phyloP scores from a whole-genome alignment of 2,797 vertebrate genomes.

The Neopelma chrysocephalum region DNA sequence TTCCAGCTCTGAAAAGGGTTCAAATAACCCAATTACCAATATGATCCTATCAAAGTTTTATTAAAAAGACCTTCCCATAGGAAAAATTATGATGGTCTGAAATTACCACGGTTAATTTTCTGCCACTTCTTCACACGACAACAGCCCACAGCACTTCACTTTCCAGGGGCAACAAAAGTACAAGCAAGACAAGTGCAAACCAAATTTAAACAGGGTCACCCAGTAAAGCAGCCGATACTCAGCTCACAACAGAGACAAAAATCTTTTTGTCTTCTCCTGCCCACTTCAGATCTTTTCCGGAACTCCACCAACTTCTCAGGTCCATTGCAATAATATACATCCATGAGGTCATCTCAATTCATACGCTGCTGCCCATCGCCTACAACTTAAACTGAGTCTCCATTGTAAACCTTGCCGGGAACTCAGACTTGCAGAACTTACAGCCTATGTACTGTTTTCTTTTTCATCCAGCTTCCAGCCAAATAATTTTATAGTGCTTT shows the following conservation, averaged over 20 bases:
- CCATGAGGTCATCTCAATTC: slow-evolving; percentile 32
- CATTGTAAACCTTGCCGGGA: slow-evolving; percentile 44
- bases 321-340: slow-evolving; percentile 29
- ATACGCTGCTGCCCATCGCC: slow-evolving; percentile 12
- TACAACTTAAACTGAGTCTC: slow-evolving; percentile 45
- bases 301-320: slow-evolving; percentile 39
- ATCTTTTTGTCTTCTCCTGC: slow-evolving; percentile 60
- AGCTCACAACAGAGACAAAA: slow-evolving; percentile 27
- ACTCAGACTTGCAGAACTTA: slow-evolving; percentile 40
- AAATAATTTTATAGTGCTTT: slow-evolving; percentile 64
- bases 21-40: not conserved
- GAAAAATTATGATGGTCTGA: not conserved
- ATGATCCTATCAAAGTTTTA: not conserved
- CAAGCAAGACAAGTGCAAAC: not conserved
- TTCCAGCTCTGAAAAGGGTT: not conserved
- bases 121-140: not conserved
- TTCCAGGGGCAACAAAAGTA: not conserved
- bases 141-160: not conserved
- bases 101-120: not conserved
- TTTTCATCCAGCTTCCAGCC: slow-evolving; percentile 60
- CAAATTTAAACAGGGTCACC: slow-evolving; percentile 31
- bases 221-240: not conserved
- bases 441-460: slow-evolving; percentile 51
- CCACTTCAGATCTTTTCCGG: slow-evolving; percentile 54
- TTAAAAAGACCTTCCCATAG: not conserved